Evolutionary conservation across 92 coral and sea anemone genomes (phyloP), one percentile per base, ranked within the genome.

Genomic region (Micromussa lordhowensis): DNA sequence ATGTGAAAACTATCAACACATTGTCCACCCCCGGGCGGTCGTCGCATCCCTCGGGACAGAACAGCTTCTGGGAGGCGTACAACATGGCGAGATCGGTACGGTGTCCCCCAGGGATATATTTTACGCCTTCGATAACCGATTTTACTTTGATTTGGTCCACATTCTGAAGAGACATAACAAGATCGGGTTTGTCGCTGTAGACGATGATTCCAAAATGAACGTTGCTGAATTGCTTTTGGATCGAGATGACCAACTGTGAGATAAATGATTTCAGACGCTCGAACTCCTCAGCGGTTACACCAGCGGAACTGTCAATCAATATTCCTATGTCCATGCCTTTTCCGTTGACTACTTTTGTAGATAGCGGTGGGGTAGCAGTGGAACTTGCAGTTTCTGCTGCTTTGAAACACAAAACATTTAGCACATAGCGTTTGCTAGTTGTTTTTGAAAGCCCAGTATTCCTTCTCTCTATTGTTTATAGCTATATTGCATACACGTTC

Each of bases 41-140:
- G 53, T 21, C 29, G 49, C 86, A 69, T 17, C 78, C 77, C 63
- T 49, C 54, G 61, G 48, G 48, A 75, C 86, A 82, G 75, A 82
- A 82, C 31, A 82, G 78, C 75, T 82, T 58, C 15, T 35, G 51
- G 17, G 10, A 70, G 64, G 78, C 78, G 55, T 82, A n/a, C 75
- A 82, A 16, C 86, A 82, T 82, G 63, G 86, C 86, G 21, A 82
- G 86, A 58, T 82, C 86, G 29, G 68, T 82, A 16, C 86, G 78
- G 35, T 82, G 86, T 2, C 86, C 86, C 21, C 53, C 78, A 26
- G 78, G 86, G 86, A 21, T 24, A 32, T 82, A 82, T 30, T 51
- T 21, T 22, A 82, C 30, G 9, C 68, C 78, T 8, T 26, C 17
- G 78, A 82, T 71, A 32, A 70, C 70, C 78, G 34, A 35, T 15